Conservation (phyloP, 1,140 invertebrate genomes). For the Brachystomella parvula region DNA sequence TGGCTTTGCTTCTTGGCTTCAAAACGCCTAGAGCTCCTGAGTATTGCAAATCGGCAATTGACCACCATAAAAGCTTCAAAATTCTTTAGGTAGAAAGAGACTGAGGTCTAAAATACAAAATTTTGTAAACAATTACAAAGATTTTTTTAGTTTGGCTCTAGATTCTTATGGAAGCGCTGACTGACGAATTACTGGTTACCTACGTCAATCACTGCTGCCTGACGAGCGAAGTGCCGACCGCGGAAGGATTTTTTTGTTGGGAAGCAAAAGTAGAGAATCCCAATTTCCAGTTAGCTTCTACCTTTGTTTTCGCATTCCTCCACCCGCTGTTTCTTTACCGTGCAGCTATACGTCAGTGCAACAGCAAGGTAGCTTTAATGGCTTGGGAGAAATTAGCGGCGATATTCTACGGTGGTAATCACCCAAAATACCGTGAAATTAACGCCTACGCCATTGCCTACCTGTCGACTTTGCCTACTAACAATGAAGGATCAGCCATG, state of each 20-base stretch:
- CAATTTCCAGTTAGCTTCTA: background rate
- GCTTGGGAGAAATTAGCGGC: background rate
- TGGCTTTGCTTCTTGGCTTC: background rate
- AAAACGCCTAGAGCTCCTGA: background rate
- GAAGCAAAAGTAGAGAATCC: background rate
- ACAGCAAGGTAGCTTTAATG: background rate
- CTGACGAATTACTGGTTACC: background rate
- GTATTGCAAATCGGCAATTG: background rate
- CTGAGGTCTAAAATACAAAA: background rate
- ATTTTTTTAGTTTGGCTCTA: background rate
- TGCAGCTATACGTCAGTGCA: conserved; percentile 3
- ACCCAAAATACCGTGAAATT: conserved; percentile 10
- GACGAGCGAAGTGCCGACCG: background rate
- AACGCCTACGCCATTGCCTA: background rate
- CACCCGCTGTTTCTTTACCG: conserved; percentile 4
- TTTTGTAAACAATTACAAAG: background rate
- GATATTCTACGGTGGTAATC: conserved; percentile 10
- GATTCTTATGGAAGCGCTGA: background rate
- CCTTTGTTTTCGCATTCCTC: background rate
- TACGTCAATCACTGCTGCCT: background rate
- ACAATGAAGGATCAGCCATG: background rate
- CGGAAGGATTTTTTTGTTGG: background rate
- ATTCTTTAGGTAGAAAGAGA: background rate
- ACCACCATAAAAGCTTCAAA: background rate
- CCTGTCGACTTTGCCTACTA: background rate